Base-by-base conservation (phyloP, 2,888 invertebrate genomes). In the Leptinotarsa haldemani region DNA sequence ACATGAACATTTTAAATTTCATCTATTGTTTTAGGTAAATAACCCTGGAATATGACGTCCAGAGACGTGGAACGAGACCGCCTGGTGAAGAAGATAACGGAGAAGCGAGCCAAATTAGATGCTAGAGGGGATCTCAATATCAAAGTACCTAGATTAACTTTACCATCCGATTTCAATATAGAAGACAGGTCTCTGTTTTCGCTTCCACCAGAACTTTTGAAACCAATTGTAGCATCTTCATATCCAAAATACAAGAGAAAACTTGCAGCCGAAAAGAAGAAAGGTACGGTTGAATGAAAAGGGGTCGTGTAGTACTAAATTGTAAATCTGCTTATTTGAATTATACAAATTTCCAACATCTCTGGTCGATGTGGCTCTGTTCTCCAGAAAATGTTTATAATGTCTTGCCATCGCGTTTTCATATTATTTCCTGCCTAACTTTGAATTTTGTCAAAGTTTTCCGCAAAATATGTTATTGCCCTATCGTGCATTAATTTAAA, bases 101-200 rank as follows among this genome's bases (percentile, higher is more conserved):
- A 88, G 86, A 77, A 80, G 86, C 87, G 77, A 75, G 84, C 85
- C 16, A 80, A 83, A 63, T 82, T 89, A 25, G 90, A 90, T 68
- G 89, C 89, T 69, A 80, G 84, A 68, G 84, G 83, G 64, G 88
- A 89, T 70, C 88, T 89, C 77, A 85, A 90, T 65, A 89, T 91
- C 1, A 90, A 90, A 84, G 85, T 91, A 76, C 89, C 90, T 5
- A 89, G 89, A 84, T 84, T 90, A 69, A 84, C 88, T 70, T 86
- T 91, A 85, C 91, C 91, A 0, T 89, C 89, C 48, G 90, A 90
- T 82, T 91, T 90, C 79, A 89, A 90, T 84, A 88, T 90, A 74
- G 86, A 89, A 75, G 89, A 90, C 22, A 88, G 89, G 69, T 90
- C 91, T 1, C 82, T 92, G 71, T 92, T 92, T 86, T 90, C 91